Conservation (phyloP, 2,113 vertebrate species). For the Labeo catla region DNA sequence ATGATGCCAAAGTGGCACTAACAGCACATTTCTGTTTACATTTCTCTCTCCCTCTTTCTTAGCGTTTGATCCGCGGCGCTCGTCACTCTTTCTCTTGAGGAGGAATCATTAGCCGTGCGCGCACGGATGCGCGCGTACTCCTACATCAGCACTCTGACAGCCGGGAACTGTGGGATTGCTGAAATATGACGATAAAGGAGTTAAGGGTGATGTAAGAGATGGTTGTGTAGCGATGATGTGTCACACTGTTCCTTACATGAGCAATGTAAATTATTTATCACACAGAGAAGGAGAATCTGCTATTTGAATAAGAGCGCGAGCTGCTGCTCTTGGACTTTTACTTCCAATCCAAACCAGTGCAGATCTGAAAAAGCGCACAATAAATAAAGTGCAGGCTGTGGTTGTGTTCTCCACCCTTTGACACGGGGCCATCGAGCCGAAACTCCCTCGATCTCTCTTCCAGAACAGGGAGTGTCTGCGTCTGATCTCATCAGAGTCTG, state of each 20-base stretch:
- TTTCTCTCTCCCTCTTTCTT: constrained; percentile 28
- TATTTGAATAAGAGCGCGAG: neutral
- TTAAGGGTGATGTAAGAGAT: neutral
- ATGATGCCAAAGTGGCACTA: constrained; percentile 53
- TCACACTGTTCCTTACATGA: constrained; percentile 19
- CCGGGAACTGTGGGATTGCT: neutral
- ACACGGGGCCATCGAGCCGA: constrained; percentile 18
- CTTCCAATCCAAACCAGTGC: neutral
- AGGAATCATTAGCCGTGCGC: constrained; percentile 52
- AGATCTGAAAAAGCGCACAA: constrained; percentile 47
- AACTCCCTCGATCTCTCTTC: neutral
- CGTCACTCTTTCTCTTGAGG: constrained; percentile 42
- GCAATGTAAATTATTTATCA: constrained; percentile 46
- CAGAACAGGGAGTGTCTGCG: constrained; percentile 33
- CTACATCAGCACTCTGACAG: neutral
- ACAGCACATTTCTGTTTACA: constrained; percentile 55
- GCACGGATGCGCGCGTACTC: neutral
- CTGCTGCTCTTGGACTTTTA: constrained; percentile 1
- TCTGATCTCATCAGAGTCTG: constrained; percentile 38
- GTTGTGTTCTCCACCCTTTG: constrained; percentile 39
- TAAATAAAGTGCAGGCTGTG: constrained; percentile 54
- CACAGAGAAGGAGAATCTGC: neutral
- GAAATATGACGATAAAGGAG: neutral
- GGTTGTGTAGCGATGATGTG: neutral
- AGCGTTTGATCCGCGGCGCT: constrained; percentile 48